Evolutionary conservation across 2,113 vertebrate genomes (phyloP).

Genomic region (Rhadina sibilatrix): DNA sequence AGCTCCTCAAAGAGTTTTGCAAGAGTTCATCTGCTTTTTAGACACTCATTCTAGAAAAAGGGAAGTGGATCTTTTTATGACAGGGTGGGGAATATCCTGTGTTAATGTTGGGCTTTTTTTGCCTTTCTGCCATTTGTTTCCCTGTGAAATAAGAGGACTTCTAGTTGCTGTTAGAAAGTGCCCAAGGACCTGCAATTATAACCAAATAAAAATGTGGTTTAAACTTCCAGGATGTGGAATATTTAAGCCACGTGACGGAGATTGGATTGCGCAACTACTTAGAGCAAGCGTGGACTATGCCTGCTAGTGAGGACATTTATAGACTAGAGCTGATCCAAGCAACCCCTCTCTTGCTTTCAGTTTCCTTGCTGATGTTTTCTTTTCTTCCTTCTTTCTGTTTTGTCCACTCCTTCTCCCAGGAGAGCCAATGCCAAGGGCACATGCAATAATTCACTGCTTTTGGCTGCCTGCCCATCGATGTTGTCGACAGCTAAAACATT

Average conservation of each 20-base stretch:
- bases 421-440: background rate
- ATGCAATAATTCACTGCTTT: rapidly evolving
- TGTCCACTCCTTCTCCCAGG: background rate
- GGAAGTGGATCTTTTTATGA: constrained; percentile 15
- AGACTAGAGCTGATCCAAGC: background rate
- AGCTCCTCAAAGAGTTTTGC: constrained; percentile 13
- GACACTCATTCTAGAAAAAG: constrained; percentile 3
- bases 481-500: background rate
- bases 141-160: background rate
- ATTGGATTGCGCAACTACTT: background rate
- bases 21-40: constrained; percentile 6
- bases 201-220: background rate
- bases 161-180: background rate
- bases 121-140: background rate
- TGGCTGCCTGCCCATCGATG: background rate
- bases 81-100: constrained; percentile 43
- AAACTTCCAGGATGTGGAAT: background rate
- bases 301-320: background rate
- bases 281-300: rapidly evolving
- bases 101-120: background rate
- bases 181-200: background rate
- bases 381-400: background rate
- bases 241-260: background rate
- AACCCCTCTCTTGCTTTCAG: background rate
- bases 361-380: background rate